Base-by-base conservation (phyloP, 2,888 invertebrate species). In the Stratiomys singularior region DNA sequence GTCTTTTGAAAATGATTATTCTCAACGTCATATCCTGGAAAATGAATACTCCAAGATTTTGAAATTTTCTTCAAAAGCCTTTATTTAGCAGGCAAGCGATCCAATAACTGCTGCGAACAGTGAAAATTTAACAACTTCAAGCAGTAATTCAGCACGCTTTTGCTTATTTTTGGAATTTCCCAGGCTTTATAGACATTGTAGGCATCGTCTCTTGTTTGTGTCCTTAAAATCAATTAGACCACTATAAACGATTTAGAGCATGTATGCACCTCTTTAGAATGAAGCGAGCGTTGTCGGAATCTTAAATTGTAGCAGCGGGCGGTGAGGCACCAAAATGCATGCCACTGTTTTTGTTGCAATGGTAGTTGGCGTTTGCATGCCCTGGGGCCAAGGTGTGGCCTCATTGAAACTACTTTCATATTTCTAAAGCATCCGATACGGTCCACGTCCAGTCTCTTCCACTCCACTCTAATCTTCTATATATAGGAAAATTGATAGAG, bases 351-450 rank as follows among this genome's bases (percentile, higher is more conserved):
- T 76, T 77, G 52, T 56, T 66, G 76, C 76, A 25, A 47, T 11
- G 30, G 64, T 67, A 47, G 76, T 66, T 76, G 76, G 64, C 76
- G 76, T 76, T 76, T 76, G 76, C 52, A 69, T 77, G 77, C 81
- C 81, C 81, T 81, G 80, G 80, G 82, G 81, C 82, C 82, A 82
- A 84, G 84, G 84, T 84, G 84, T 84, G 84, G 84, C 83, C 84
- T 83, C 83, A 83, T 84, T 84, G 84, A 83, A 84, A 84, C 84
- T 84, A 84, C 84, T 84, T 84, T 84, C 84, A 84, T 84, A 84
- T 84, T 84, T 83, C 77, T 79, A 77, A 77, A 77, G 78, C 79
- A 79, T 78, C 80, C 78, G 78, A 80, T 79, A 78, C 76, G 78
- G 78, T 80, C 52, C 78, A 78, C 77, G 77, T 37, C 71, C 77